Conservation (phyloP, 64 coral and sea anemone species). For the Orbicella faveolata region DNA sequence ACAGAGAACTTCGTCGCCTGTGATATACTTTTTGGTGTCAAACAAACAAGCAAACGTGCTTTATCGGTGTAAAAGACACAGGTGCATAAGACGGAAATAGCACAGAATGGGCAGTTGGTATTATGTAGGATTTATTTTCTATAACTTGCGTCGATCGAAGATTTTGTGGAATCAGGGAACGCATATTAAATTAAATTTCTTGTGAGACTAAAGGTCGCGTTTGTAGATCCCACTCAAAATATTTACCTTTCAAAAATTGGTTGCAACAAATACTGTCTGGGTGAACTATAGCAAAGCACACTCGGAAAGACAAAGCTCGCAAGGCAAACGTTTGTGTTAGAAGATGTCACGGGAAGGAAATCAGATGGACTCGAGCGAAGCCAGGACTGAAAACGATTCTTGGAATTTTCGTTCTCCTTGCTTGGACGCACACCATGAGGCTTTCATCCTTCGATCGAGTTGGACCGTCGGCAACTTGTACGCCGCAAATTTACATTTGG, state of each 20-base stretch:
- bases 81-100: background rate
- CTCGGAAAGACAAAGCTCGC: background rate
- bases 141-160: background rate
- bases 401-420: slow-evolving; percentile 74
- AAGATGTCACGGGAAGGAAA: background rate
- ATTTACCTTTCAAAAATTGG: background rate
- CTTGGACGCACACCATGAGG: slow-evolving; percentile 78
- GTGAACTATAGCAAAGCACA: background rate
- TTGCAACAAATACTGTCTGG: background rate
- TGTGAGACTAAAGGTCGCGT: background rate
- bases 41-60: background rate
- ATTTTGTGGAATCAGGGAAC: background rate
- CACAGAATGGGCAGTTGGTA: background rate
- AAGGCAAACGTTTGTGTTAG: background rate
- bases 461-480: slow-evolving; percentile 88
- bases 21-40: slow-evolving; percentile 8
- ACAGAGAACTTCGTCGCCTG: background rate
- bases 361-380: background rate
- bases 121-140: background rate
- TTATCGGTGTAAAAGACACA: background rate
- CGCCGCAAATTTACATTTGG: slow-evolving; percentile 79
- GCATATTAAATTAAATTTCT: background rate
- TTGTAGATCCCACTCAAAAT: background rate
- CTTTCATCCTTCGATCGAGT: slow-evolving; percentile 71
- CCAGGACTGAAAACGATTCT: background rate